These are phyloP conservation scores for Battus philenor DNA, from an alignment of 1,140 invertebrate species.

Conservation along the genomic window DNA sequence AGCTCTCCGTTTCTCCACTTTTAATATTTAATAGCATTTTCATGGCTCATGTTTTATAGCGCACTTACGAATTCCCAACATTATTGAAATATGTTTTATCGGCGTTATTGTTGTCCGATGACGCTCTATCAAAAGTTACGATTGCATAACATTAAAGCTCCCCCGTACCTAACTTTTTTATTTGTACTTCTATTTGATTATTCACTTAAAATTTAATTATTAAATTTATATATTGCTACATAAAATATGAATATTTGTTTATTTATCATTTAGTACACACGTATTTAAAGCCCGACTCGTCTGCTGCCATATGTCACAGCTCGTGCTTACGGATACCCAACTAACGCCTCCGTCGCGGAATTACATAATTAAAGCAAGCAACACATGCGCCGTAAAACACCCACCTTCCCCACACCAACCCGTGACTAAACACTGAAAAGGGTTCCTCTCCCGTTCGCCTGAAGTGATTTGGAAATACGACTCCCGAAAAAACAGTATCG, in stretches of 20 bases:
- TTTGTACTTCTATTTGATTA: too few species aligned
- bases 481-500: slow-evolving; percentile 44
- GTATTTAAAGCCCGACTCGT: background rate
- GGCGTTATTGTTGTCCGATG: slow-evolving; percentile 41
- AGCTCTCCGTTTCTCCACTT: slow-evolving; percentile 75
- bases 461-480: slow-evolving; percentile 59
- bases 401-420: slow-evolving; percentile 45
- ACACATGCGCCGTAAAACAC: slow-evolving; percentile 31
- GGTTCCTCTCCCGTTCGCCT: slow-evolving; percentile 43
- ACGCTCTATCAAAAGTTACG: slow-evolving; percentile 21
- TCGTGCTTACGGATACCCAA: slow-evolving; percentile 27
- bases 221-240: too few species aligned
- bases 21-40: slow-evolving; percentile 76
- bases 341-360: slow-evolving; percentile 10
- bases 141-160: slow-evolving; percentile 22
- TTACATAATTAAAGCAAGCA: slow-evolving; percentile 20
- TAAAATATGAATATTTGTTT: too few species aligned
- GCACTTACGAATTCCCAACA: slow-evolving; percentile 63
- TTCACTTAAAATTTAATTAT: too few species aligned
- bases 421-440: slow-evolving; percentile 63
- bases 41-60: slow-evolving; percentile 73
- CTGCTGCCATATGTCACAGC: slow-evolving; percentile 21
- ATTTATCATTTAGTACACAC: too few species aligned
- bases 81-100: slow-evolving; percentile 65
- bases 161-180: slow-evolving; percentile 13